Conservation (phyloP, 2,113 vertebrate genomes). For the Perognathus longimembris region DNA sequence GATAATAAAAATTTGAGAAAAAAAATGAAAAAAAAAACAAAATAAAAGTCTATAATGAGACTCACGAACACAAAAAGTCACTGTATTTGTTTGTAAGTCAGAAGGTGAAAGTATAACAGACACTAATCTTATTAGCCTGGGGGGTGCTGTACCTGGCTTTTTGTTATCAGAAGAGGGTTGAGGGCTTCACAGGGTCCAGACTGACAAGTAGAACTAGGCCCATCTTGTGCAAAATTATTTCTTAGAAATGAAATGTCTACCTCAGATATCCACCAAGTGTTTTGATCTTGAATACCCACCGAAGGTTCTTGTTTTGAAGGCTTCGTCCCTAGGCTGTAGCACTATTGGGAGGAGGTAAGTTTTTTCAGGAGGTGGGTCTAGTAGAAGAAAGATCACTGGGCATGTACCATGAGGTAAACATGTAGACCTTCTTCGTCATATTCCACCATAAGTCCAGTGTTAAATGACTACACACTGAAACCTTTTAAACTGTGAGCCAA, state of each 20-base stretch:
- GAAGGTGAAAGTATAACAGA: too few species aligned
- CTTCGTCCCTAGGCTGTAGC: not conserved
- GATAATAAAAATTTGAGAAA: too few species aligned
- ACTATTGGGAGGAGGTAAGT: not conserved
- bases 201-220: not conserved
- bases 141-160: not conserved
- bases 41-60: not conserved
- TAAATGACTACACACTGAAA: too few species aligned
- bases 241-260: not conserved
- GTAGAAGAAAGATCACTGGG: not conserved
- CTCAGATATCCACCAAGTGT: not conserved
- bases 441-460: not conserved
- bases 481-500: too few species aligned
- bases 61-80: not conserved
- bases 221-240: not conserved
- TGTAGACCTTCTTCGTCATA: not conserved
- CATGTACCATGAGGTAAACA: not conserved
- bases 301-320: too few species aligned
- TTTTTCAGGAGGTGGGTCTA: not conserved
- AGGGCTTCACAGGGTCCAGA: not conserved
- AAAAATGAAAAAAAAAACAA: not conserved
- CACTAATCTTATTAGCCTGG: not conserved
- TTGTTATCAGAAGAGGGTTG: not conserved
- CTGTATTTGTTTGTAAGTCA: not conserved
- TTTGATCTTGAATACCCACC: not conserved